phyloP scores from a whole-genome alignment of 2,888 invertebrate genomes.

The Leucophenga maculata region DNA sequence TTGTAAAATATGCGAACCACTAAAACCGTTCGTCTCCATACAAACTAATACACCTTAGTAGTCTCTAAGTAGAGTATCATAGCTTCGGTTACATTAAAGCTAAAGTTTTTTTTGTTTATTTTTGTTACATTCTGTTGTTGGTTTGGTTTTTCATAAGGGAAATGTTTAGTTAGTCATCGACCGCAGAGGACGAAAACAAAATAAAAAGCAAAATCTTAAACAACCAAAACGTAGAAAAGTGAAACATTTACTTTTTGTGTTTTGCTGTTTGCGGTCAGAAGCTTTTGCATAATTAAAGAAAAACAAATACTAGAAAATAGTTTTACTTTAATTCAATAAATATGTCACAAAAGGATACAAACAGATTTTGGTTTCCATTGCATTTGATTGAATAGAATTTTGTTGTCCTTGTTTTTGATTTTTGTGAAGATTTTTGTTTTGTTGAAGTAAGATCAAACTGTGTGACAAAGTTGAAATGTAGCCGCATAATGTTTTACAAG shows the following conservation, averaged over 20 bases:
- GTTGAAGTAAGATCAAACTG: no score
- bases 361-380: background rate
- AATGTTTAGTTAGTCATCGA: constrained; percentile 10
- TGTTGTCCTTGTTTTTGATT: background rate
- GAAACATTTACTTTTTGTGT: background rate
- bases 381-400: no score
- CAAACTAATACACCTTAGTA: no score
- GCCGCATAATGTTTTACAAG: no score
- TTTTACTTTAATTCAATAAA: constrained; percentile 15
- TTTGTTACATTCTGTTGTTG: background rate
- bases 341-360: background rate
- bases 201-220: constrained; percentile 8
- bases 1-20: no score
- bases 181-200: constrained; percentile 1
- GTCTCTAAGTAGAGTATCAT: background rate
- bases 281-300: constrained; percentile 20
- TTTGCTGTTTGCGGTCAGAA: constrained; percentile 6
- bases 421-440: background rate
- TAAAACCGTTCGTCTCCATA: no score
- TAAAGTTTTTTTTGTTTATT: background rate
- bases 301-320: background rate
- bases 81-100: no score
- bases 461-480: no score
- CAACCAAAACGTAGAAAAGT: background rate
- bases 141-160: background rate